Percentiles rank a stretch among this genome's conserved stretches.
These are phyloP conservation scores for Drosophila simulans DNA, from an alignment of 1,140 invertebrate species.

Conservation along the genomic window DNA sequence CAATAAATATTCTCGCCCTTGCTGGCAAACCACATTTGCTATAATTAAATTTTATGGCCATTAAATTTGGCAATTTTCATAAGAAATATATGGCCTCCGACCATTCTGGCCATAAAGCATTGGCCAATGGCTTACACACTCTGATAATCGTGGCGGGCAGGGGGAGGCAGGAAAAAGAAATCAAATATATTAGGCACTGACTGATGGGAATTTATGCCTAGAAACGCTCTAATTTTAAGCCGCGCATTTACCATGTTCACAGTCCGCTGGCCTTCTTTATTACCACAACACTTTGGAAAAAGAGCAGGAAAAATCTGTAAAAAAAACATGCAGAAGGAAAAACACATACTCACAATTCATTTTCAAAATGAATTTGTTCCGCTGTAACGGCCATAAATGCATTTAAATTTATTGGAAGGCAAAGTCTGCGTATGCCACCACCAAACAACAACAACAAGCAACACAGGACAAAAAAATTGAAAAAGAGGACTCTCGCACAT, in stretches of 20 bases:
- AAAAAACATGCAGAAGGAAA: slow-evolving; percentile 41
- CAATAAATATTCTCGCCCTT: slow-evolving; percentile 6
- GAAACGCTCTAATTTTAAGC: slow-evolving; percentile 70
- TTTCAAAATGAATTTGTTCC: slow-evolving; percentile 81
- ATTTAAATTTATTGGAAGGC: slow-evolving; percentile 82
- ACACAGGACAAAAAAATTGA: slow-evolving; percentile 20
- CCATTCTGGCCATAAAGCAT: slow-evolving; percentile 66
- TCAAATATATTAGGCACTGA: slow-evolving; percentile 51
- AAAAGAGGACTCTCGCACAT: slow-evolving; percentile 59
- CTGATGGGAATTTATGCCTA: slow-evolving; percentile 78
- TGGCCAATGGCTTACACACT: slow-evolving; percentile 51
- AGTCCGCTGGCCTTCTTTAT: slow-evolving; percentile 12
- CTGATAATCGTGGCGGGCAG: slow-evolving; percentile 56
- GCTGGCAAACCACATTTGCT: slow-evolving; percentile 48
- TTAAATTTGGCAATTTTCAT: slow-evolving; percentile 75
- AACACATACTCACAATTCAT: slow-evolving; percentile 75
- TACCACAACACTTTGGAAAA: slow-evolving; percentile 23
- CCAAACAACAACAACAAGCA: slow-evolving; percentile 34
- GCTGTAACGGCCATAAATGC: slow-evolving; percentile 82
- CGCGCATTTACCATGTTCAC: slow-evolving; percentile 69
- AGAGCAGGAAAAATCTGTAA: slow-evolving; percentile 34
- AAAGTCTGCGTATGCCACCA: slow-evolving; percentile 35
- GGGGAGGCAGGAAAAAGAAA: slow-evolving; percentile 15
- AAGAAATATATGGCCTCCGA: slow-evolving; percentile 60
- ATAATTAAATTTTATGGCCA: slow-evolving; percentile 80